Base-by-base conservation (phyloP, 2,888 invertebrate genomes). In the Pedicia rivosa region DNA sequence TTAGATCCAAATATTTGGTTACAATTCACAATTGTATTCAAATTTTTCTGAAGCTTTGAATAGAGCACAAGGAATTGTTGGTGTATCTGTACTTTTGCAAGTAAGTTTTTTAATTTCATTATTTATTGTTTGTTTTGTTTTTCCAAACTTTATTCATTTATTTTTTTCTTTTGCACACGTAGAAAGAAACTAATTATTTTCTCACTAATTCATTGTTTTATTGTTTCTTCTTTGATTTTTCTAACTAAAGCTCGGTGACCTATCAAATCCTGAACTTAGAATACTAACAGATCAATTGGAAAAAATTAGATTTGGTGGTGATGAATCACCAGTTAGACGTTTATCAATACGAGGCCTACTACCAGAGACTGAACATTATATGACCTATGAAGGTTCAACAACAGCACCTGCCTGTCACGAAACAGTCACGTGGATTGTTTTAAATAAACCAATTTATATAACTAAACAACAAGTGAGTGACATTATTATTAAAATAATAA, bases 401-500 rank as follows among this genome's bases (percentile, higher is more conserved):
- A 95, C 95, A 37, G 87, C 88, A 60, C 97, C 97, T 3, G 88
- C 92, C 44, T 97, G 97, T 67, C 83, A 91, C 63, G 97, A 97
- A 65, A 95, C 95, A 16, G 94, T 95, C 64, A 94, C 94, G 51
- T 97, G 97, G 97, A 71, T 97, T 60, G 83, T 98, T 54, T 72
- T 94, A 60, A 97, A 97, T 67, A 92, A 91, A 64, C 97, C 97
- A 44, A 90, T 97, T 58, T 94, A 94, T 66, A 90, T 95, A 61
- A 92, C 92, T 44, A 86, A 84, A 66, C 87, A 91, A 71, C 92
- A 95, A 80, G 94, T 92, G 63, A 62, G 59, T 50, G n/a, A n/a
- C n/a, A n/a, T n/a, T n/a, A n/a, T n/a, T n/a, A n/a, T n/a, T n/a
- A n/a, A n/a, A n/a, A n/a, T n/a, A n/a, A n/a, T n/a, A n/a, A n/a